These are phyloP conservation scores for Gnatocerus cornutus DNA, from an alignment of 2,888 invertebrate species.

Conservation along the genomic window DNA sequence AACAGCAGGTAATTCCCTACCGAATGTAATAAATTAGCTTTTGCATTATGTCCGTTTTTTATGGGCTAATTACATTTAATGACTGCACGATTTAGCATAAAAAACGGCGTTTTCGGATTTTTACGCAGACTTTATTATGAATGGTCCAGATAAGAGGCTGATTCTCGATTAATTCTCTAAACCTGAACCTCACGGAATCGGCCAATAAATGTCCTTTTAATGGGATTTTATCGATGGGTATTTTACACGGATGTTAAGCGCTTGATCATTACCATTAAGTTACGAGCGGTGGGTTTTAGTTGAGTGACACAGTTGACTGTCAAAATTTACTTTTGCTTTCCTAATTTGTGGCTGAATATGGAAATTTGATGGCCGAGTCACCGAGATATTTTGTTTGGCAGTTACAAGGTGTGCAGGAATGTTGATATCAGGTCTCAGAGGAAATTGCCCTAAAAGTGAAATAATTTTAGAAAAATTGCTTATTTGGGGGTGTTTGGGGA, in stretches of 20 bases:
- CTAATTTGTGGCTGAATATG: too few relatives aligned
- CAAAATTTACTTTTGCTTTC: conserved; percentile 10
- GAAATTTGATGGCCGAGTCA: too few relatives aligned
- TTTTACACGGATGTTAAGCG: conserved; percentile 15
- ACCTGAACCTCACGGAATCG: conserved; percentile 16
- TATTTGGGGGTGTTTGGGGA: too few relatives aligned
- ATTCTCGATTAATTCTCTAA: conserved; percentile 22
- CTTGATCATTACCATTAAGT: conserved; percentile 27
- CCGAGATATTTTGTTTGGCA: too few relatives aligned
- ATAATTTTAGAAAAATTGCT: too few relatives aligned
- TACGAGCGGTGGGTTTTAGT: conserved; percentile 1
- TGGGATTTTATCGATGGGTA: conserved; percentile 36
- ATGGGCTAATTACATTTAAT: conserved; percentile 36
- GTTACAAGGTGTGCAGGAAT: too few relatives aligned
- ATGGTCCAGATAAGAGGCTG: conserved; percentile 28
- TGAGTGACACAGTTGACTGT: conserved; percentile 17
- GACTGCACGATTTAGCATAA: conserved; percentile 26
- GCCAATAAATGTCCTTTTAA: conserved; percentile 24
- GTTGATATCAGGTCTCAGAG: too few relatives aligned
- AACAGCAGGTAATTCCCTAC: conserved; percentile 35
- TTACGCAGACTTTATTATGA: conserved; percentile 9
- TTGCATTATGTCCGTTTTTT: conserved; percentile 28
- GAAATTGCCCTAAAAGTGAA: too few relatives aligned
- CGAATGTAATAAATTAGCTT: conserved; percentile 30
- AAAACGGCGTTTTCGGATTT: conserved; percentile 14